Percentiles rank a stretch among this genome's conserved stretches.
Evolutionary conservation across 2,797 vertebrate genomes (phyloP).

Genomic region (Peromyscus nudipes): DNA sequence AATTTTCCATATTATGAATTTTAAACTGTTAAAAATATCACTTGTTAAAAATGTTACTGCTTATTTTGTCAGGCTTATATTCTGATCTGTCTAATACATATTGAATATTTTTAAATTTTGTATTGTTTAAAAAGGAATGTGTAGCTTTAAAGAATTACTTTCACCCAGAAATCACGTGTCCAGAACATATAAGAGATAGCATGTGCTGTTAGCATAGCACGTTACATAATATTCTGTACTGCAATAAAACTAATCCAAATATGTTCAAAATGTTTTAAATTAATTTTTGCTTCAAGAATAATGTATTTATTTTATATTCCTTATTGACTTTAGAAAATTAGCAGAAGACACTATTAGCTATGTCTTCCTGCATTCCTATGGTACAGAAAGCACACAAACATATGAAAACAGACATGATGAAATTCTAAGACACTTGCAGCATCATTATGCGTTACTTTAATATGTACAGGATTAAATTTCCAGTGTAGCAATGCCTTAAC

Average conservation of each 20-base stretch:
- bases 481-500: not conserved
- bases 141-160: not conserved
- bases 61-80: not conserved
- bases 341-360: not conserved
- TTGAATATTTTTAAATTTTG: not conserved
- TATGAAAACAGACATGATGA: not conserved
- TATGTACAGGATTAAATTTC: not conserved
- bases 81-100: too few species aligned
- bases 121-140: not conserved
- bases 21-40: not conserved
- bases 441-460: not conserved
- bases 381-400: not conserved
- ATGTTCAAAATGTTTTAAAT: not conserved
- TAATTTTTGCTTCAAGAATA: not conserved
- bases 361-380: not conserved
- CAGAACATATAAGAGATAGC: not conserved
- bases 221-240: not conserved
- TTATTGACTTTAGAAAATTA: not conserved
- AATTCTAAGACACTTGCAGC: not conserved
- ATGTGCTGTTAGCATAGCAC: not conserved
- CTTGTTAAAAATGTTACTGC: not conserved
- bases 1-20: not conserved
- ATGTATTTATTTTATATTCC: not conserved
- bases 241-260: not conserved
- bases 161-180: not conserved